These are phyloP conservation scores for Stichodactyla mertensii DNA, from an alignment of 64 coral and sea anemone species.

Conservation along the genomic window DNA sequence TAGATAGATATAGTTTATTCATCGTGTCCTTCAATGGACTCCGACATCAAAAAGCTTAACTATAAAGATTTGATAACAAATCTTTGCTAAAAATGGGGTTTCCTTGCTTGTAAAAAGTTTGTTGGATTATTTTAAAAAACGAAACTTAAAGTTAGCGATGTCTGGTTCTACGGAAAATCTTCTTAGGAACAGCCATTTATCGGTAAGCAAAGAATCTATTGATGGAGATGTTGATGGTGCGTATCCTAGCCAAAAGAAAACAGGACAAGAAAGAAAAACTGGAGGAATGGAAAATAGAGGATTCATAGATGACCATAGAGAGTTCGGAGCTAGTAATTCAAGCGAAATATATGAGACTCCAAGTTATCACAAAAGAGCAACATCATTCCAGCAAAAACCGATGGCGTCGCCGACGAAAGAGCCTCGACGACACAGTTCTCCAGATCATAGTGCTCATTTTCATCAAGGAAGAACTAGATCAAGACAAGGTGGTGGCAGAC, in stretches of 20 bases:
- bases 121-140: not conserved
- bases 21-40: not conserved
- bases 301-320: not conserved
- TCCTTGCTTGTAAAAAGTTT: not conserved
- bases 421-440: constrained; percentile 7
- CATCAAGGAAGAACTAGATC: not conserved
- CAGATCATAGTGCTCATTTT: not conserved
- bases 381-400: not conserved
- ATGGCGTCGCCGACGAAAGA: not conserved
- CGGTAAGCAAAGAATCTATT: not conserved
- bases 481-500: not conserved
- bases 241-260: not conserved
- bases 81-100: not conserved
- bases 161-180: constrained; percentile 16
- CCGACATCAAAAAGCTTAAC: not conserved
- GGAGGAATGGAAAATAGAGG: not conserved
- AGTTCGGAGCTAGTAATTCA: not conserved
- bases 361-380: not conserved
- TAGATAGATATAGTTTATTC: not conserved
- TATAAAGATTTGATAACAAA: not conserved
- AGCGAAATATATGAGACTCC: not conserved
- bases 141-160: not conserved
- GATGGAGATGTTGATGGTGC: not conserved
- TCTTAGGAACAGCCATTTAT: not conserved
- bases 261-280: not conserved